Conservation (phyloP, 1,140 invertebrate species). For the Hyles euphorbiae region DNA sequence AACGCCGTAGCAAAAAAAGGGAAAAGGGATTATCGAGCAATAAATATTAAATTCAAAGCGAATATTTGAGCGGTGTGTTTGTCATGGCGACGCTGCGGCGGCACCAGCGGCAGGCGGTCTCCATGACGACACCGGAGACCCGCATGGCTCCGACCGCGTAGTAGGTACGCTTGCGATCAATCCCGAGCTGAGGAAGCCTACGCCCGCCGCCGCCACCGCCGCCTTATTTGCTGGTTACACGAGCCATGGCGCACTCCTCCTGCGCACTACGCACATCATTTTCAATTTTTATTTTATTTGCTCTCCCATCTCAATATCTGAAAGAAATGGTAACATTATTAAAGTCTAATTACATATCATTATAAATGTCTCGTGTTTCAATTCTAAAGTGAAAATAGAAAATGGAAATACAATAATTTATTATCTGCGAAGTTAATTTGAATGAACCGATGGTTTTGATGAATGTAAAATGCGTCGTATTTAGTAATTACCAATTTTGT, state of each 20-base stretch:
- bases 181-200: slow-evolving; percentile 43
- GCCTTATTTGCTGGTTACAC: slow-evolving; percentile 18
- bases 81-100: slow-evolving; percentile 52
- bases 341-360: no score
- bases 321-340: no score
- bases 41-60: no score
- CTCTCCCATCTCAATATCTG: background rate
- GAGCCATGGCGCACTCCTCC: slow-evolving; percentile 23
- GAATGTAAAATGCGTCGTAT: no score
- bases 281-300: slow-evolving; percentile 8
- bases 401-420: no score
- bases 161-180: slow-evolving; percentile 43
- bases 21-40: no score
- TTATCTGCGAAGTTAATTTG: no score
- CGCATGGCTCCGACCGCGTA: slow-evolving; percentile 31
- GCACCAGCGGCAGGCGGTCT: slow-evolving; percentile 50
- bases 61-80: slow-evolving; percentile 18
- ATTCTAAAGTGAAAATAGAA: no score
- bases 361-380: no score
- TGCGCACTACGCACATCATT: slow-evolving; percentile 21
- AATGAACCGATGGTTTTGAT: no score
- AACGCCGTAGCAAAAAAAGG: no score
- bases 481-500: no score
- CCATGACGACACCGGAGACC: slow-evolving; percentile 50
- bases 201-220: slow-evolving; percentile 30